phyloP scores from a whole-genome alignment of 2,888 invertebrate genomes.

The Heliconius ethilla region DNA sequence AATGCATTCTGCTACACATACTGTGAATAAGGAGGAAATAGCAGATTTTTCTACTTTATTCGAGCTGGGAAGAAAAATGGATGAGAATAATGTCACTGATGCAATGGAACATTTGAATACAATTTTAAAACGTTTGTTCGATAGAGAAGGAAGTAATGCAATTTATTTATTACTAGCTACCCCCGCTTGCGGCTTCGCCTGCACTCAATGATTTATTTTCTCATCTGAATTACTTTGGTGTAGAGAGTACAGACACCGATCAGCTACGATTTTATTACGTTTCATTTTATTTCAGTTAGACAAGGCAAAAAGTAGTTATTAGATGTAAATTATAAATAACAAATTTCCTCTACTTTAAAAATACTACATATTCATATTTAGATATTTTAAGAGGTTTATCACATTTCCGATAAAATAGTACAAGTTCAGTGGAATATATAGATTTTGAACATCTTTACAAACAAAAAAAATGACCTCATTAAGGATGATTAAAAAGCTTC shows the following conservation, averaged over 20 bases:
- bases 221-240: too few species aligned
- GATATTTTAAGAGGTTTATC: too few species aligned
- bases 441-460: background rate
- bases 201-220: too few species aligned
- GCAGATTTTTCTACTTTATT: constrained; percentile 54
- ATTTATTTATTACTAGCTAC: too few species aligned
- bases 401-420: too few species aligned
- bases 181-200: too few species aligned
- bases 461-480: background rate
- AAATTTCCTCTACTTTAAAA: background rate
- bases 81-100: constrained; percentile 52
- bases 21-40: constrained; percentile 54
- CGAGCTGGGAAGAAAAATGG: constrained; percentile 59
- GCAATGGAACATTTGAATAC: constrained; percentile 55
- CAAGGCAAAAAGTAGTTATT: background rate
- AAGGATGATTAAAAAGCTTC: constrained; percentile 11
- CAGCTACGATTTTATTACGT: too few species aligned
- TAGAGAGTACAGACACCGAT: too few species aligned
- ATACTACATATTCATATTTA: too few species aligned
- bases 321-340: background rate
- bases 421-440: too few species aligned
- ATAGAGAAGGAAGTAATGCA: background rate
- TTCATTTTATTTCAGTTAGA: background rate
- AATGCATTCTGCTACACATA: constrained; percentile 38
- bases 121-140: background rate